Percentiles rank a stretch among this genome's conserved stretches.
These are phyloP conservation scores for Glossophaga mutica DNA, from an alignment of 2,797 vertebrate genomes.

Conservation along the genomic window DNA sequence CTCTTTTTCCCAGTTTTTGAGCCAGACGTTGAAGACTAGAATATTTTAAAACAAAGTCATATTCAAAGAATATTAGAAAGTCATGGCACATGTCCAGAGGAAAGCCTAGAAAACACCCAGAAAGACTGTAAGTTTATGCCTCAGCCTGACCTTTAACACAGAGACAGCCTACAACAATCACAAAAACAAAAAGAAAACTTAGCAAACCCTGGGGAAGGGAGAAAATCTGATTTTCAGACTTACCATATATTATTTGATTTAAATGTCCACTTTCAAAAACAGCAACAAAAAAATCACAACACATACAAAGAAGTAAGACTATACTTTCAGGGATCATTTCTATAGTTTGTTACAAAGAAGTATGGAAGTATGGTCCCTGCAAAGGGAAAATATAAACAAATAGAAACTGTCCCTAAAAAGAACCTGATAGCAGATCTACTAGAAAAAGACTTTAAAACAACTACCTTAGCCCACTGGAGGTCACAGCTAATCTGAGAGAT, in stretches of 20 bases:
- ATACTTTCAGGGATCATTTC: too few species aligned
- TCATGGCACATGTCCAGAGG: not conserved
- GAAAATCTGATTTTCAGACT: not conserved
- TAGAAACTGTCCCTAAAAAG: not conserved
- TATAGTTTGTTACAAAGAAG: not conserved
- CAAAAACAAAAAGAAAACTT: not conserved
- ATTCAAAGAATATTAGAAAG: not conserved
- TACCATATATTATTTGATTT: not conserved
- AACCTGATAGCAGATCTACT: not conserved
- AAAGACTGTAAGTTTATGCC: not conserved
- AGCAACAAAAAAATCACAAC: not conserved
- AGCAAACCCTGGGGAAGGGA: not conserved
- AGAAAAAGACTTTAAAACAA: not conserved
- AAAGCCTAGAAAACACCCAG: not conserved
- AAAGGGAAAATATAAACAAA: not conserved
- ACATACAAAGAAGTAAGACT: not conserved
- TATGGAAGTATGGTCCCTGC: not conserved
- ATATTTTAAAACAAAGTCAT: not conserved
- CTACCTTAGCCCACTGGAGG: not conserved
- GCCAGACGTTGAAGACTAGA: not conserved
- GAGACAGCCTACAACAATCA: not conserved
- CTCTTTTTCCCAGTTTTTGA: not conserved
- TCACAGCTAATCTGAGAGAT: not conserved
- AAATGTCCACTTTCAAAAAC: not conserved
- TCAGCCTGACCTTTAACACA: not conserved